Evolutionary conservation across 2,113 vertebrate species (phyloP), one percentile per base, ranked within the genome.

Genomic region (Indicator indicator): DNA sequence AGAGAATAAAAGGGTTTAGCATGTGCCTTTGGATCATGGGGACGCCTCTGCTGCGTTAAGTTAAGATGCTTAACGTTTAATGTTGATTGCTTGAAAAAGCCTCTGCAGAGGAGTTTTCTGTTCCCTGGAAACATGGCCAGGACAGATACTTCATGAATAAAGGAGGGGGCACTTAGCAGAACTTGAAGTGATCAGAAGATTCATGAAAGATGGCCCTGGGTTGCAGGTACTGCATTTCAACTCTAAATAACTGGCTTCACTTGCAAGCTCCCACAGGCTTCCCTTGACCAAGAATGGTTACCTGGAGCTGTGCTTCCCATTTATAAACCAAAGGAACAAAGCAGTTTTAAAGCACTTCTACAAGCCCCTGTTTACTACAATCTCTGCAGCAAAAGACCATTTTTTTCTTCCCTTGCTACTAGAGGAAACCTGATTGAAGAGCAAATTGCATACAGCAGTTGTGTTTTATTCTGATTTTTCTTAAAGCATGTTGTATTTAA

Each of bases 141-240:
- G 83, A 90, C 86, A 94, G 94, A 95, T 73, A 77, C 38, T 78
- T 74, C 55, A 76, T 93, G 93, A 88, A 90, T 92, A 94, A 95
- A 96, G 88, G 75, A 89, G 20, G 27, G 86, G 65, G 81, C 70
- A 78, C 73, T 93, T 88, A 84, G 69, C 88, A 68, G 75, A 94
- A 88, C 83, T 88, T 88, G 79, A 96, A 88, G 70, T 88, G 83
- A 92, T 93, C 73, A 90, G 86, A 81, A 83, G 62, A 90, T 80
- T 88, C 2, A 6, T 89, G 62, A 91, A 88, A 91, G 76, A 80
- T 58, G 64, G 62, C 72, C 65, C 79, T 80, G 94, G 70, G 72
- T 94, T 93, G 93, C 85, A 95, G 89, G 79, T 83, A 77, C 56
- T 71, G 65, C 93, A 88, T 77, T 86, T 95, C 62, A 94, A 64